Evolutionary conservation across 2,888 invertebrate species (phyloP), one percentile per base, ranked within the genome.

Genomic region (Nowickia ferox): DNA sequence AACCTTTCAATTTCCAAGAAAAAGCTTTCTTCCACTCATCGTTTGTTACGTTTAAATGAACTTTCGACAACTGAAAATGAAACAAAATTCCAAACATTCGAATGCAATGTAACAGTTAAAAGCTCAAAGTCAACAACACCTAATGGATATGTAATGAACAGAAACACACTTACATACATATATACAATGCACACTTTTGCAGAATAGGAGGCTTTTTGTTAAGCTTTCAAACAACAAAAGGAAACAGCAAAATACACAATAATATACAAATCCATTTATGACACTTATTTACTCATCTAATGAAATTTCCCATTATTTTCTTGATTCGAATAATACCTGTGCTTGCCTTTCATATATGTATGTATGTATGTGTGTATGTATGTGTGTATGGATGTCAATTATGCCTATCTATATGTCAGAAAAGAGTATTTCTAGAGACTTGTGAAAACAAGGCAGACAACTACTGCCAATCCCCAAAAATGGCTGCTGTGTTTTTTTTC

Each of bases 401-500:
- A n/a, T n/a, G n/a, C n/a, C 15, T 17, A 40, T 15, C 22, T 75
- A 22, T 30, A 38, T 40, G 1, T 42, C 38, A 8, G 30, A 30
- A 30, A 30, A n/a, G 44, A 48, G 22, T 40, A 9, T 30, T 77
- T 63, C n/a, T n/a, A 6, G 13, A 44, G 53, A 8, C n/a, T 19
- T 10, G 17, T n/a, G 22, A 59, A 59, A 11, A 51, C 17, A 22
- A 42, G 19, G 5, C 22, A 44, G 22, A 57, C n/a, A 46, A 77
- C 53, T 55, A 77, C 53, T 55, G 79, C 9, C 66, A 76, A 46
- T 66, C 83, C 83, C 83, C 79, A 83, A 86, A 86, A 86, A 86
- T 86, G 86, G 86, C 86, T 76, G 86, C 76, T 85, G 30, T 51
- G 63, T 68, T 44, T 22, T 66, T 59, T 61, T 42, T 22, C 61